Evolutionary conservation across 2,888 invertebrate genomes (phyloP), one percentile per base, ranked within the genome.

Genomic region (Meteorus cinctellus): DNA sequence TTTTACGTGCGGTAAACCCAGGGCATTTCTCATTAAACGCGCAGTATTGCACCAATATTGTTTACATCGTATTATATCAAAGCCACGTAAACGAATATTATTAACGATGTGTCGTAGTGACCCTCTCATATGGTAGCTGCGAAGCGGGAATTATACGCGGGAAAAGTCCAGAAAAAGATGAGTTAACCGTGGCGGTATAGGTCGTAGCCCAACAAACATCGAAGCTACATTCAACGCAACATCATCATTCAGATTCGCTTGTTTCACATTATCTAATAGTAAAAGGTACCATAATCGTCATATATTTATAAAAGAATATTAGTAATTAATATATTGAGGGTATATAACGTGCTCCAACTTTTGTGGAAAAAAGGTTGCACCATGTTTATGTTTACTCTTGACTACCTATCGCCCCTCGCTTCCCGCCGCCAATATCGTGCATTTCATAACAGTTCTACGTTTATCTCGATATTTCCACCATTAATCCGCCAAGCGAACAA

Each of bases 311-410:
- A 4, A 70, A 24, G 36, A 6, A 27, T 70, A 24, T 12, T 34
- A 36, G n/a, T 31, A 3, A 27, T 29, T 29, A 16, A 67, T 48
- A 48, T n/a, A 51, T 68, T 41, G 10, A 12, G 34, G 19, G 31
- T 36, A 41, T 51, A 41, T 66, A 65, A 19, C 45, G 27, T 27
- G 4, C 14, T 51, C 48, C 45, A 66, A 24, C 27, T 65, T 29
- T 63, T 36, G 27, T 12, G 34, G 12, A 19, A 36, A 41, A 69
- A 63, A 51, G 77, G 81, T 82, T 81, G 82, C 78, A 83, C 81
- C 84, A 82, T 88, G 87, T 88, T 88, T 88, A 88, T 87, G 87
- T 88, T 88, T 88, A 88, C 87, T 82, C 84, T 84, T 81, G 83
- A 83, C 85, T 62, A 31, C 60, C 60, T 73, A 12, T 66, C 62